Conservation (phyloP, 2,888 invertebrate species). For the Axea sp. region DNA sequence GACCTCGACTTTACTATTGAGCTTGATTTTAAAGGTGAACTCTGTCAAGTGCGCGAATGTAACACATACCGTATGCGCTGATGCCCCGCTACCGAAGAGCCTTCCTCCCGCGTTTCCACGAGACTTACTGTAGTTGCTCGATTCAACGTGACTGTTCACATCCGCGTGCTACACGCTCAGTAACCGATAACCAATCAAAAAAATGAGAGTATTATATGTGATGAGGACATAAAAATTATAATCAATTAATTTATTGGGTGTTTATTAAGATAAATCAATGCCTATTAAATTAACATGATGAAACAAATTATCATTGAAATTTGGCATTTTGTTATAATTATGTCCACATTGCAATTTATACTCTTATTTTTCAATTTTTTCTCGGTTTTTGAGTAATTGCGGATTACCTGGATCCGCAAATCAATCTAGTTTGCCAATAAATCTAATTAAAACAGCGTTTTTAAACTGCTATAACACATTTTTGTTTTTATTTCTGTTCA, state of each 20-base stretch:
- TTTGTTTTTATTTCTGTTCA: conserved; percentile 6
- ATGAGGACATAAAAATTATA: not conserved
- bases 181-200: conserved; percentile 26
- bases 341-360: not conserved
- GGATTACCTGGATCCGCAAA: conserved; percentile 35
- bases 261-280: no score
- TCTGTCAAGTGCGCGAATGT: conserved; percentile 90
- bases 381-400: conserved; percentile 9
- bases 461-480: not conserved
- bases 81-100: conserved; percentile 68
- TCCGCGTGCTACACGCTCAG: conserved; percentile 32
- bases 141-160: conserved; percentile 38
- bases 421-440: conserved; percentile 40
- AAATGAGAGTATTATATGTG: not conserved
- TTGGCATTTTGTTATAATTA: not conserved
- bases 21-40: conserved; percentile 94
- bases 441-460: conserved; percentile 16
- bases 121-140: conserved; percentile 54
- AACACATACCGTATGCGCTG: conserved; percentile 96
- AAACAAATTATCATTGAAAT: no score
- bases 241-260: no score
- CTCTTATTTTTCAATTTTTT: conserved; percentile 11
- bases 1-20: conserved; percentile 98
- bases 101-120: conserved; percentile 49
- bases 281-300: no score